Percentiles rank a stretch among this genome's conserved stretches.
phyloP scores from a whole-genome alignment of 2,888 invertebrate species.

The Idaea biselata region DNA sequence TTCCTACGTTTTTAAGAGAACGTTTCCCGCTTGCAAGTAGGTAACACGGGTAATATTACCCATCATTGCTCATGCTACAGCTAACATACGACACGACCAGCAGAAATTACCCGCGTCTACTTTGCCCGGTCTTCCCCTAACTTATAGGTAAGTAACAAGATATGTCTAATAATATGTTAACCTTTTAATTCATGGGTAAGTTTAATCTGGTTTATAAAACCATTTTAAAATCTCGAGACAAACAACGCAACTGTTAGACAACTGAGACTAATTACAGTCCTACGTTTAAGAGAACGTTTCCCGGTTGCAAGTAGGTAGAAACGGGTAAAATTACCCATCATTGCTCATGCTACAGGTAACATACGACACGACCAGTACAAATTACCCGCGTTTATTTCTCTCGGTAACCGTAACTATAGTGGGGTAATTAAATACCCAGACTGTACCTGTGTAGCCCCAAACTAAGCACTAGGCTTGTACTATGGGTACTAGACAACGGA shows the following conservation, averaged over 20 bases:
- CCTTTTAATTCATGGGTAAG: too few species aligned
- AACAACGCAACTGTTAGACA: neutral
- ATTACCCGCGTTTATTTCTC: neutral
- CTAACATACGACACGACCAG: neutral
- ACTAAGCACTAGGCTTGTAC: too few species aligned
- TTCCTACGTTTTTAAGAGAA: neutral
- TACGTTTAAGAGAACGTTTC: neutral
- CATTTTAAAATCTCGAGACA: neutral
- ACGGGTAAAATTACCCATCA: neutral
- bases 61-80: neutral
- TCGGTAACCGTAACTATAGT: neutral
- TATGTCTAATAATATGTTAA: too few species aligned
- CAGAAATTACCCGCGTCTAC: neutral
- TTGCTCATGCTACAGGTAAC: neutral
- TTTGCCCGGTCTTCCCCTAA: neutral
- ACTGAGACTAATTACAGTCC: neutral
- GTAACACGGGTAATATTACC: neutral
- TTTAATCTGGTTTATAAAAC: neutral
- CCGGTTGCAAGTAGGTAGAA: neutral
- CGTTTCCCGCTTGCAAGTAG: neutral
- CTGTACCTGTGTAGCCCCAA: too few species aligned
- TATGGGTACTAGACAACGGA: too few species aligned
- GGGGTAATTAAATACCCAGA: neutral
- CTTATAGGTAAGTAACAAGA: too few species aligned
- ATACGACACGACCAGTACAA: neutral